Evolutionary conservation across 2,113 vertebrate genomes (phyloP).

Genomic region (Tor tambroides): DNA sequence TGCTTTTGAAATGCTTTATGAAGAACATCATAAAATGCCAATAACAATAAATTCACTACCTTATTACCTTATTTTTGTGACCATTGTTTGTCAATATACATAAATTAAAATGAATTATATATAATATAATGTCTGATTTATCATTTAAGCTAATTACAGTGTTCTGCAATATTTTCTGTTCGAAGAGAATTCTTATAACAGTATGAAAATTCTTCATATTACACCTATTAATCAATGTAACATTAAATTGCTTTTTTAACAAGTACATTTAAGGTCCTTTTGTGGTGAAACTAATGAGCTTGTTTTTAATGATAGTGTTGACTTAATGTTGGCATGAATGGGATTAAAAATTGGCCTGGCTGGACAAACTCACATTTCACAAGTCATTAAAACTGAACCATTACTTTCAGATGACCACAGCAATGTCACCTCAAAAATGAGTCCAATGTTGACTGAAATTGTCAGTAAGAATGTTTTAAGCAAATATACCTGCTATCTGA

Average conservation of each 20-base stretch:
- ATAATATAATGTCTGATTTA: background rate
- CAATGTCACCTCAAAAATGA: background rate
- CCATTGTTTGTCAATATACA: background rate
- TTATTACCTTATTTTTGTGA: background rate
- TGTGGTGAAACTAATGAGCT: conserved; percentile 53
- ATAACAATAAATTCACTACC: background rate
- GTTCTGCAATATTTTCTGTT: background rate
- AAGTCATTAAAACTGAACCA: conserved; percentile 24
- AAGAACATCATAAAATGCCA: background rate
- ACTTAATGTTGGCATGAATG: conserved; percentile 54
- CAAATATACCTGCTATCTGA: background rate
- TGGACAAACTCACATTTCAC: conserved; percentile 49
- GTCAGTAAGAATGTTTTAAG: background rate
- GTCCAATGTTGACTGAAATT: background rate
- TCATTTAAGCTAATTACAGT: background rate
- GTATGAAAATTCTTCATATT: background rate
- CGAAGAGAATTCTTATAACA: background rate
- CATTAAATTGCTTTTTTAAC: conserved; percentile 27
- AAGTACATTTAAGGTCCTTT: conserved; percentile 28
- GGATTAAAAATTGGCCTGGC: conserved; percentile 24
- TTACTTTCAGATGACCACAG: background rate
- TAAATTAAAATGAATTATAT: background rate
- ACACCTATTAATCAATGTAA: background rate
- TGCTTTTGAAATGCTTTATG: background rate
- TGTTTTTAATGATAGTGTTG: conserved; percentile 60